A percentile compares a stretch with the other conserved stretches of the same genome.
phyloP scores from a whole-genome alignment of 2,113 vertebrate genomes.

The Takifugu bimaculatus region DNA sequence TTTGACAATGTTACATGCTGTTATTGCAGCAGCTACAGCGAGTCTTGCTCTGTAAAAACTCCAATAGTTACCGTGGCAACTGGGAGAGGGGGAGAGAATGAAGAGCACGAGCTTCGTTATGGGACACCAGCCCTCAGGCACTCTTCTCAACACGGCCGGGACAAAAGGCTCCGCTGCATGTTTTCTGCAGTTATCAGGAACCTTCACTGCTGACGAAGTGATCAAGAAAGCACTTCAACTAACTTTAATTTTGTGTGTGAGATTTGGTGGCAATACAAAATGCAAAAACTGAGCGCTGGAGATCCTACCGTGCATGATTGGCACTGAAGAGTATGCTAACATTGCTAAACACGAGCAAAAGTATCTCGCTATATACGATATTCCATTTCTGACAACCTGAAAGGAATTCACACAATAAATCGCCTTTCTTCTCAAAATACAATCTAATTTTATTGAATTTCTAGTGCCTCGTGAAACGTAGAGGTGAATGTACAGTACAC shows the following conservation, averaged over 20 bases:
- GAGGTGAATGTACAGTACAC: slow-evolving; percentile 23
- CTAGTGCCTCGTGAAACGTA: slow-evolving; percentile 34
- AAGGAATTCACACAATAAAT: neutral
- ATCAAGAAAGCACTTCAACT: too few species aligned
- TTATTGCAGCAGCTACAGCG: neutral
- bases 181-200: neutral
- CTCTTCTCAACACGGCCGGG: slow-evolving; percentile 27
- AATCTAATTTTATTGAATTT: slow-evolving; percentile 61
- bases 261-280: neutral
- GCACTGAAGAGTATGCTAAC: too few species aligned
- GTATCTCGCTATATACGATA: too few species aligned
- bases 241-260: too few species aligned
- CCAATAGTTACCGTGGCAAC: slow-evolving; percentile 59
- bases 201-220: too few species aligned
- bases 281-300: too few species aligned
- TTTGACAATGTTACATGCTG: neutral
- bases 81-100: slow-evolving; percentile 22
- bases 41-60: slow-evolving; percentile 7
- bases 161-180: neutral
- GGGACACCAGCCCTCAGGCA: slow-evolving; percentile 33
- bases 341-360: too few species aligned
- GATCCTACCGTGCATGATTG: too few species aligned
- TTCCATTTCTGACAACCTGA: too few species aligned
- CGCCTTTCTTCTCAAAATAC: slow-evolving; percentile 58
- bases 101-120: slow-evolving; percentile 36